Base-by-base conservation (phyloP, 2,797 vertebrate species). In the Clarias platycephalus region DNA sequence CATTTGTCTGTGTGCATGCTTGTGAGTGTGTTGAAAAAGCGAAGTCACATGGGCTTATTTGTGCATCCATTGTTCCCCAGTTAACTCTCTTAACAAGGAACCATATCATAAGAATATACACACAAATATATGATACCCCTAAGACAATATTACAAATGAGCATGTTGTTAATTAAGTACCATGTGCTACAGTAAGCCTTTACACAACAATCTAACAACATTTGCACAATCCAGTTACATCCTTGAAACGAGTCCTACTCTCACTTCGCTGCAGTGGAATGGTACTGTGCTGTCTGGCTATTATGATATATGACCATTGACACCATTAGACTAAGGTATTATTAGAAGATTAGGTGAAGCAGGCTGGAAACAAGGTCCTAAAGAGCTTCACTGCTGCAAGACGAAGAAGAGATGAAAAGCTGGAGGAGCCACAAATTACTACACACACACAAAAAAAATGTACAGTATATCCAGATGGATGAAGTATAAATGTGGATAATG, bases 401-500 rank as follows among this genome's bases (percentile, higher is more conserved):
- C 49, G 37, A 86, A 85, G 83, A 81, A 76, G 84, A 85, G 44
- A 44, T 44, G 6, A 85, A 93, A 94, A 94, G 91, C 92, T 91
- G 80, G 87, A 91, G 92, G 91, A 91, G 89, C 40, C 88, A 90
- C 95, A 95, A 97, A 95, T 97, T 96, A 96, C 92, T 49, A 90
- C 94, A 9, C 6, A 12, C n/a, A 34, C 1, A 34, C 3, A 91
- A 91, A 91, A 44, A 44, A 44, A 44, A 44, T 1, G 44, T 44
- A 44, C 9, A 10, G 90, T 90, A 89, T 91, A 92, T 81, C 91
- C 90, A 88, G 40, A 91, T 66, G 81, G 93, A 95, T 96, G 94
- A 93, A 83, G 80, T 93, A 96, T 95, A 93, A 96, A 95, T 94
- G 95, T 95, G 96, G 95, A 92, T 94, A 96, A 95, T 94, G 95